Conservation (phyloP, 2,888 invertebrate genomes). For the Lysandra coridon region DNA sequence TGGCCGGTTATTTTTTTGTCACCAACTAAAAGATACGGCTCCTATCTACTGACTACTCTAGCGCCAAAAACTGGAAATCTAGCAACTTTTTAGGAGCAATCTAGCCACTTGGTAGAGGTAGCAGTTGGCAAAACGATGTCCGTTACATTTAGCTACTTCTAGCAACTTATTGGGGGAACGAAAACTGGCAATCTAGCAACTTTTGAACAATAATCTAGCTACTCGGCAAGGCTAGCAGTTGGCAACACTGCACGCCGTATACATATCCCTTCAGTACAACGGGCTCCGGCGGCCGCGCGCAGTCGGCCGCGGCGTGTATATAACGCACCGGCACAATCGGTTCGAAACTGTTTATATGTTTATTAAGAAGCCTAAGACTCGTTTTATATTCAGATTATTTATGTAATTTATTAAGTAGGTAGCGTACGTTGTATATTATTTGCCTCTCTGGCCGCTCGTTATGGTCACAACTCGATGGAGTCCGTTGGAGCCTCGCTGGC, state of each 20-base stretch:
- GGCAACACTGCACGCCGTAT: constrained; percentile 44
- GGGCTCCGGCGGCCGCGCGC: constrained; percentile 54
- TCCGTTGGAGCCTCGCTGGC: constrained; percentile 7
- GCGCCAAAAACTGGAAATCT: too few relatives aligned
- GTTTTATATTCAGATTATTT: constrained; percentile 78
- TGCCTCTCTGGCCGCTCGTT: constrained; percentile 53
- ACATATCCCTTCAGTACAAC: constrained; percentile 72
- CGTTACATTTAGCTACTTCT: too few relatives aligned
- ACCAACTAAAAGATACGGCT: too few relatives aligned
- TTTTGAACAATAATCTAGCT: too few relatives aligned
- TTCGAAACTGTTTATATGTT: constrained; percentile 29
- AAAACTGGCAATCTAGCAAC: too few relatives aligned
- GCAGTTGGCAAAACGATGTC: too few relatives aligned
- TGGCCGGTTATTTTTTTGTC: too few relatives aligned
- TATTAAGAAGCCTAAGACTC: constrained; percentile 76
- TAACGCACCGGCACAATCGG: constrained; percentile 47
- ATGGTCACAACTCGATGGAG: constrained; percentile 46
- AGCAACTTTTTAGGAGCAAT: too few relatives aligned
- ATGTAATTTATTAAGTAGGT: constrained; percentile 78
- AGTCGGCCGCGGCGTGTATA: constrained; percentile 60
- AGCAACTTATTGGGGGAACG: too few relatives aligned
- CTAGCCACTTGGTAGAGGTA: too few relatives aligned
- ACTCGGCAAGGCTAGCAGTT: too few relatives aligned
- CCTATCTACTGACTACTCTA: too few relatives aligned
- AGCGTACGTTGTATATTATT: constrained; percentile 53